A percentile compares a stretch with the other conserved stretches of the same genome.
Conservation (phyloP, 2,797 vertebrate genomes). For the Phyllotis vaccarum region DNA sequence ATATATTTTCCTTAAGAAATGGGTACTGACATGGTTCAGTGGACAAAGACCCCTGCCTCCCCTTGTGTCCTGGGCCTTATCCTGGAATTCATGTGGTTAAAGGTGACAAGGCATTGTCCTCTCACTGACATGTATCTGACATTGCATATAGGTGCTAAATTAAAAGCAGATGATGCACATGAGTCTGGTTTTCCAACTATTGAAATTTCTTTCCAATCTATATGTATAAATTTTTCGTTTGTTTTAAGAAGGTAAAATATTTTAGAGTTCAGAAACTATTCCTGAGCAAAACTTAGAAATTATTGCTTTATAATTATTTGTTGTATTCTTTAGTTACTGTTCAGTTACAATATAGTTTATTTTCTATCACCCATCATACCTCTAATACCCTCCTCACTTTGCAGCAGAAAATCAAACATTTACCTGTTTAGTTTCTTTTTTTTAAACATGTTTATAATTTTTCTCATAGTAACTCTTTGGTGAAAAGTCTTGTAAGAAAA, state of each 20-base stretch:
- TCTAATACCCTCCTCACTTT: not conserved
- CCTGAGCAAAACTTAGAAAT: not conserved
- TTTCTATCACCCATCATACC: not conserved
- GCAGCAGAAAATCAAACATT: not conserved
- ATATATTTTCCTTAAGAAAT: not conserved
- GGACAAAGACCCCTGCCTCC: not conserved
- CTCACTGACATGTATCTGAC: not conserved
- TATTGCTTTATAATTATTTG: conserved; percentile 10
- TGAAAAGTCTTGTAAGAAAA: not conserved
- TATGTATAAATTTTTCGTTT: not conserved
- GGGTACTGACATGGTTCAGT: not conserved
- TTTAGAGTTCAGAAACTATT: not conserved
- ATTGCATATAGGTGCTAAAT: not conserved
- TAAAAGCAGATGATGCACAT: not conserved
- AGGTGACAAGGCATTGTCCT: not conserved
- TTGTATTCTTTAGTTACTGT: not conserved
- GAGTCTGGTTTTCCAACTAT: not conserved
- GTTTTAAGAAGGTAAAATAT: not conserved
- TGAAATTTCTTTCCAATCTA: not conserved
- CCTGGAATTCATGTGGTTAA: not conserved
- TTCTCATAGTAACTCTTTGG: not conserved
- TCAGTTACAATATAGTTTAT: not conserved
- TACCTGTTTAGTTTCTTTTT: no score
- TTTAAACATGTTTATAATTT: conserved; percentile 3
- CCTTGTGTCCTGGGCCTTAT: not conserved